phyloP scores from a whole-genome alignment of 2,113 vertebrate genomes.

The Corvus moneduloides region DNA sequence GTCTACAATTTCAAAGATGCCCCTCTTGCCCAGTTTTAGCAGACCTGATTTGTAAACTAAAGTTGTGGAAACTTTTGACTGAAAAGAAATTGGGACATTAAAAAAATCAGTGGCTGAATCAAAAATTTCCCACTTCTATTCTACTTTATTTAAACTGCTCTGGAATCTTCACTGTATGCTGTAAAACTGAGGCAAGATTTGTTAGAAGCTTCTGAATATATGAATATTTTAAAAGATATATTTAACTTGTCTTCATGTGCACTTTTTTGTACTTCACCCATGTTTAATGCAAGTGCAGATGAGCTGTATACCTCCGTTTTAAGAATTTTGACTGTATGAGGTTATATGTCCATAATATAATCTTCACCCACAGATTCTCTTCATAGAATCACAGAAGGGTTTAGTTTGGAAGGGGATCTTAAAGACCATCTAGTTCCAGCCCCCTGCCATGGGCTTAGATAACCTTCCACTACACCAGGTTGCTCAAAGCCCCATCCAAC shows the following conservation, averaged over 20 bases:
- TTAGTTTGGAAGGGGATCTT: background rate
- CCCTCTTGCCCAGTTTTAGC: background rate
- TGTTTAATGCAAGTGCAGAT: background rate
- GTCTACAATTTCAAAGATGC: background rate
- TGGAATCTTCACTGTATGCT: background rate
- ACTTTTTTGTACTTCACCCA: background rate
- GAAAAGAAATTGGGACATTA: background rate
- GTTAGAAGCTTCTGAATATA: background rate
- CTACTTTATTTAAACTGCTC: background rate
- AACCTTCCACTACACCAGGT: background rate
- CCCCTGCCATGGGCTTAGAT: background rate
- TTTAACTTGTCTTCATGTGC: background rate
- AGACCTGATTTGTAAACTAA: background rate
- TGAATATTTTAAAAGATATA: background rate
- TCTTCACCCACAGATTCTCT: background rate
- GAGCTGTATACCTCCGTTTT: background rate
- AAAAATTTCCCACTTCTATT: background rate
- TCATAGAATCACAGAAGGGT: background rate
- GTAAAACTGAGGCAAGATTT: background rate
- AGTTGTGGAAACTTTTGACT: background rate
- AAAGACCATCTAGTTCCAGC: background rate
- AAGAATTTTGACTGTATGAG: background rate
- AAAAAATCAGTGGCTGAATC: background rate
- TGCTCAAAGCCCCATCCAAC: background rate
- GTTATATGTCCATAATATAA: background rate